Base-by-base conservation (phyloP, 2,888 invertebrate species). In the Nasonovia ribisnigri region DNA sequence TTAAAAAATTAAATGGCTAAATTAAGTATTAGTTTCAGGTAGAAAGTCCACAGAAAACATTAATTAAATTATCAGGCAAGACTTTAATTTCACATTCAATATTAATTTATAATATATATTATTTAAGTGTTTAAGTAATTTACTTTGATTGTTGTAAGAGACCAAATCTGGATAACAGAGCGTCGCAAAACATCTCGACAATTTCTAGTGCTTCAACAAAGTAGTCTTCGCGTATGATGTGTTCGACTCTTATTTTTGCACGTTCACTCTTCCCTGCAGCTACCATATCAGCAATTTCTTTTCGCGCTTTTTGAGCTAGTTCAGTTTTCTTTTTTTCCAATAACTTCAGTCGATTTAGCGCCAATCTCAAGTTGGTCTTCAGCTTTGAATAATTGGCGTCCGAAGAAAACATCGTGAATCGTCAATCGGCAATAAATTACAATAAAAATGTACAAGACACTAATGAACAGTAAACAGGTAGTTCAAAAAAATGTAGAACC, bases 141-240 rank as follows among this genome's bases (percentile, higher is more conserved):
- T 97, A 98, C 96, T 99, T 99, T 98, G 99, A 99, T 96, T 99
- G 99, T 86, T 99, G 98, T 92, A 99, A 97, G 24, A 99, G 96
- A 0, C 99, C 99, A 96, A 99, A 99, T 95, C 99, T 97, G 0
- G 99, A 99, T 92, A 99, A 96, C 88, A 99, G 96, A 92, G 99
- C 96, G 96, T 99, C 99, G 96, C 99, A 99, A 95, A 99, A 99
- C 99, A 99, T 99, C 96, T 99, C 99, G 0, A 99, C 97, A 94
- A 99, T 97, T 96, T 99, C 99, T 98, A 99, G 99, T 1, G 99
- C 99, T 96, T 99, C 99, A 6, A 99, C 99, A 96, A 99, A 97
- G 96, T 99, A 99, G 96, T 99, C 99, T 96, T 99, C 99, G 88
- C 99, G 97, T 95, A 99, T 99, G 94, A 99, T 99, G 95, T 99